Evolutionary conservation across 2,888 invertebrate species (phyloP).

Genomic region (Agrotis clavis): DNA sequence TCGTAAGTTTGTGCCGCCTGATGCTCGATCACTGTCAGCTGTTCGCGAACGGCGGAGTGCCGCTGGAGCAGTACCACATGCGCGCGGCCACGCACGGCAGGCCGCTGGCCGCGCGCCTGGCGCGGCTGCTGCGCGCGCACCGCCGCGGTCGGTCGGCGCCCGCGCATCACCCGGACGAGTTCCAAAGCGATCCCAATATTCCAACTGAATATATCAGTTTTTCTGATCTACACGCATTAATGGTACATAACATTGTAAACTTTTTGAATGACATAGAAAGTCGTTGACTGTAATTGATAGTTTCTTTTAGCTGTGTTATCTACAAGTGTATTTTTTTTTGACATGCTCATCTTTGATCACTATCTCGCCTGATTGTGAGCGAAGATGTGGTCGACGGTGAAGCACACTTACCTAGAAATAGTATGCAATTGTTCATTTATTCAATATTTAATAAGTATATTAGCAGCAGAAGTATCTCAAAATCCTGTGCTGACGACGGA

Average conservation of each 20-base stretch:
- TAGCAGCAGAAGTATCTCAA: slow-evolving; percentile 7
- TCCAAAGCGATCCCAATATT: neutral
- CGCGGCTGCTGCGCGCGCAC: neutral
- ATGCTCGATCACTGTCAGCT: neutral
- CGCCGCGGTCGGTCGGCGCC: neutral
- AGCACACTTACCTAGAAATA: no score
- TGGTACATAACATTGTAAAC: slow-evolving; percentile 6
- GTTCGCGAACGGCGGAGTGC: neutral
- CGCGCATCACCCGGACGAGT: slow-evolving; percentile 7
- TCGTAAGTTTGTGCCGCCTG: neutral
- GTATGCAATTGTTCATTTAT: neutral
- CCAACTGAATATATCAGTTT: neutral
- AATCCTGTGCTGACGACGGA: neutral
- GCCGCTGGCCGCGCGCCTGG: neutral
- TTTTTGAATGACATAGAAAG: slow-evolving; percentile 17
- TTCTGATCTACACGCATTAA: neutral
- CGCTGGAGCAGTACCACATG: neutral
- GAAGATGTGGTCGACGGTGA: no score
- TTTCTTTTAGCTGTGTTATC: neutral
- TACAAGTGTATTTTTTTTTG: neutral
- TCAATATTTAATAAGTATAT: slow-evolving; percentile 13
- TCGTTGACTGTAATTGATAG: neutral
- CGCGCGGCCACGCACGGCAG: neutral
- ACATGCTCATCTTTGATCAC: no score
- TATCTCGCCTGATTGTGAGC: no score